Conservation (phyloP, 1,140 invertebrate genomes). For the Matsumurasca onukii region DNA sequence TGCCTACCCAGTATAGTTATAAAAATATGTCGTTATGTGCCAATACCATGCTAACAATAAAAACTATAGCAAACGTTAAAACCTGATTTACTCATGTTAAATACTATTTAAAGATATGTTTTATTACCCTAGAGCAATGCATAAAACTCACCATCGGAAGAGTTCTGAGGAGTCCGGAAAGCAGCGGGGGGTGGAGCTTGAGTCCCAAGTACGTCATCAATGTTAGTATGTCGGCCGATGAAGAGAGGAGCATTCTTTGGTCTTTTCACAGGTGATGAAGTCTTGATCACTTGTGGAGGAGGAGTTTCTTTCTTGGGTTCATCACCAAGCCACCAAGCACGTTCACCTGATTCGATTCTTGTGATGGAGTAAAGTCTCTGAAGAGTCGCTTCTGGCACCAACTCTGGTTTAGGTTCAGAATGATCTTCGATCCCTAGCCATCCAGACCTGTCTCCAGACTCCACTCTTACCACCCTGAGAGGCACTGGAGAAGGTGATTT, state of each 20-base stretch:
- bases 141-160: constrained; percentile 34
- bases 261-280: constrained; percentile 30
- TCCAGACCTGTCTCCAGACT: constrained; percentile 56
- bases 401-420: not conserved
- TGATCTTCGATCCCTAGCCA: constrained; percentile 52
- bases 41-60: too few relatives aligned
- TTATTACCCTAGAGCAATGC: too few relatives aligned
- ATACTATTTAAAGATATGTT: too few relatives aligned
- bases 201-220: constrained; percentile 76
- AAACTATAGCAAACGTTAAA: too few relatives aligned
- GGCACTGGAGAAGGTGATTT: too few relatives aligned
- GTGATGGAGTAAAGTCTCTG: constrained; percentile 24
- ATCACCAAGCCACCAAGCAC: constrained; percentile 59
- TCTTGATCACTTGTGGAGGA: constrained; percentile 38
- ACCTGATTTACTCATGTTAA: too few relatives aligned
- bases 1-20: too few relatives aligned
- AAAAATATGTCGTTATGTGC: too few relatives aligned
- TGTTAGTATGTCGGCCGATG: constrained; percentile 77
- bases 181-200: constrained; percentile 43
- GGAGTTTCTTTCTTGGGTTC: constrained; percentile 23
- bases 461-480: constrained; percentile 35
- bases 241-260: constrained; percentile 56
- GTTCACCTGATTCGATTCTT: constrained; percentile 54
- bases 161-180: constrained; percentile 37
- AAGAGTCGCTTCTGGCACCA: not conserved